A percentile compares a stretch with the other conserved stretches of the same genome.
phyloP scores from a whole-genome alignment of 2,888 invertebrate species.

The Drosophila ustulata region DNA sequence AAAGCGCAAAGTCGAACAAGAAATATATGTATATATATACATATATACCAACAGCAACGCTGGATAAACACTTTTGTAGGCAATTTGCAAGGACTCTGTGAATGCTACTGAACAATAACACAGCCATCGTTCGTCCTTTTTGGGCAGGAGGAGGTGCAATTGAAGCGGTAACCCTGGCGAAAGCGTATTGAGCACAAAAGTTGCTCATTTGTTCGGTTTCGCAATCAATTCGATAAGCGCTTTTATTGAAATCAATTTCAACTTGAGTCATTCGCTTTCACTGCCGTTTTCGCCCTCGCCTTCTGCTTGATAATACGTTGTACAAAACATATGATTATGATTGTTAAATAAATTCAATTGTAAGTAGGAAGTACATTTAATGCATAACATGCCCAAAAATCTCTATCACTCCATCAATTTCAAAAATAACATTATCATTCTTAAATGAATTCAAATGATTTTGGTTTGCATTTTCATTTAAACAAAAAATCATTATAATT shows the following conservation, averaged over 20 bases:
- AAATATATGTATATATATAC: conserved; percentile 27
- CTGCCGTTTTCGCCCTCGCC: too few species aligned
- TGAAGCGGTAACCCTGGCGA: conserved; percentile 35
- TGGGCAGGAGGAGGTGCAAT: conserved; percentile 43
- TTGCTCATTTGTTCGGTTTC: conserved; percentile 42
- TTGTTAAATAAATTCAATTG: neutral
- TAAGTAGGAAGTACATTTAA: too few species aligned
- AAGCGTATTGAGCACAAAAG: conserved; percentile 30
- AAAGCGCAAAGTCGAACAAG: conserved; percentile 44
- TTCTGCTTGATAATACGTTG: too few species aligned
- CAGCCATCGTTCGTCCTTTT: neutral
- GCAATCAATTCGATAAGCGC: conserved; percentile 50
- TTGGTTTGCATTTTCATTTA: too few species aligned
- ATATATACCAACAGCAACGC: neutral
- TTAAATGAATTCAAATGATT: too few species aligned
- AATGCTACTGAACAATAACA: conserved; percentile 7
- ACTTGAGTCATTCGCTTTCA: conserved; percentile 1
- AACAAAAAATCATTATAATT: neutral
- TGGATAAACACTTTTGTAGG: conserved; percentile 53
- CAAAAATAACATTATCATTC: too few species aligned
- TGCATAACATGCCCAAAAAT: too few species aligned
- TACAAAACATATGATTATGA: too few species aligned
- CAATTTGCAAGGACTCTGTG: conserved; percentile 44
- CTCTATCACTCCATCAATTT: too few species aligned
- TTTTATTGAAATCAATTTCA: conserved; percentile 53